Evolutionary conservation across 2,113 vertebrate species (phyloP).

Genomic region (Hydropotes inermis): DNA sequence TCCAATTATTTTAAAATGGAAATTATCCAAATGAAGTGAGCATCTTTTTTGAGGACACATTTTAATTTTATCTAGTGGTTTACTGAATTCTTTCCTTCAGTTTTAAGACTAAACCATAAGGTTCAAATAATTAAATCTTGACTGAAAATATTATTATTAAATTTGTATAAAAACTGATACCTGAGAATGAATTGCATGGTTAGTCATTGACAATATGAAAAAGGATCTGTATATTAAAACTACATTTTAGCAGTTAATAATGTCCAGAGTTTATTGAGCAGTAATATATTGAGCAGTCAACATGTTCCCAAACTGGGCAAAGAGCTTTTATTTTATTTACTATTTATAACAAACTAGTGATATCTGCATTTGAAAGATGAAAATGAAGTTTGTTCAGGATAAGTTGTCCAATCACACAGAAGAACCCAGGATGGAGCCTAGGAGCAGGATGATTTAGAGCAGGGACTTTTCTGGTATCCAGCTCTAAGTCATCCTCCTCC

Average conservation of each 20-base stretch:
- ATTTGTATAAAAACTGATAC: not conserved
- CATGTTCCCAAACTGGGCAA: not conserved
- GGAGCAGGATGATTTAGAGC: not conserved
- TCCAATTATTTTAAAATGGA: constrained; percentile 19
- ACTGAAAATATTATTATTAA: not conserved
- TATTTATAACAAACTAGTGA: not conserved
- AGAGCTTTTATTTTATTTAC: not conserved
- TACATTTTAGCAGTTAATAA: not conserved
- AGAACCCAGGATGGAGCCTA: not conserved
- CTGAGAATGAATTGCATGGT: not conserved
- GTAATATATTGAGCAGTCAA: not conserved
- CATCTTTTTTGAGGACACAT: not conserved
- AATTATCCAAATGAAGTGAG: not conserved
- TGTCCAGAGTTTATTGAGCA: not conserved
- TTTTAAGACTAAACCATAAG: not conserved
- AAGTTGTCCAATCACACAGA: not conserved
- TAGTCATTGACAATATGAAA: not conserved
- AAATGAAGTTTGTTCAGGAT: not conserved
- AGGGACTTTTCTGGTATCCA: not conserved
- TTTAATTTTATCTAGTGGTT: not conserved
- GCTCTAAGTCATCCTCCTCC: not conserved
- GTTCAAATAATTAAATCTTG: not conserved
- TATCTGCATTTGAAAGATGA: not conserved
- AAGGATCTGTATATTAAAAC: not conserved
- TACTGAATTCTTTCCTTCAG: not conserved